Evolutionary conservation across 1,140 invertebrate species (phyloP).

Genomic region (Laupala kohalensis): DNA sequence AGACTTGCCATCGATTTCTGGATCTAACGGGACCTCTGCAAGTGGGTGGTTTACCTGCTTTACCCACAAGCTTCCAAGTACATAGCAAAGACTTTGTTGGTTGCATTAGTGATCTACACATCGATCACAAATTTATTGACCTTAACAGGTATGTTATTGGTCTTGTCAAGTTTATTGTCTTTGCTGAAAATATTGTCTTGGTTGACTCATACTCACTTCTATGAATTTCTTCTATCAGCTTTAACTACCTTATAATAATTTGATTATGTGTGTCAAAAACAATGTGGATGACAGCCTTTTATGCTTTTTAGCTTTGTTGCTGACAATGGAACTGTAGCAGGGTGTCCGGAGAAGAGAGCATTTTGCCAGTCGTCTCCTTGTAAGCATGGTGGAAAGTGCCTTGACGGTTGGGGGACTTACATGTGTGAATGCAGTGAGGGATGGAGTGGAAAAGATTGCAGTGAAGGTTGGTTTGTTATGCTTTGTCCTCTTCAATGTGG

Average conservation of each 20-base stretch:
- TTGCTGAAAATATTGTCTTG: neutral
- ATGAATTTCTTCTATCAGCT: neutral
- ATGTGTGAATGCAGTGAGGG: slow-evolving; percentile 72
- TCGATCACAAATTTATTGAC: slow-evolving; percentile 81
- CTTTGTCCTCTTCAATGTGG: too few species aligned
- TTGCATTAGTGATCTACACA: slow-evolving; percentile 78
- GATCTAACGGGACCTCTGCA: slow-evolving; percentile 92
- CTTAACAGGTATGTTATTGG: slow-evolving; percentile 51
- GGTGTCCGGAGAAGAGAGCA: slow-evolving; percentile 73
- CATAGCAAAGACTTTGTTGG: slow-evolving; percentile 75
- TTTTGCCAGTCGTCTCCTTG: slow-evolving; percentile 74
- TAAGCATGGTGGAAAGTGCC: slow-evolving; percentile 72
- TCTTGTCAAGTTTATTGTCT: neutral
- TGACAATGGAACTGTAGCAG: slow-evolving; percentile 74
- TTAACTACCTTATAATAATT: neutral
- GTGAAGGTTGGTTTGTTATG: slow-evolving; percentile 42
- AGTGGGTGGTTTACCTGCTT: slow-evolving; percentile 79
- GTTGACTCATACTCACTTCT: neutral
- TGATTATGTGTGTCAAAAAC: neutral
- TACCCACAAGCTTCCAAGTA: slow-evolving; percentile 69
- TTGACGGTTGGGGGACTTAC: slow-evolving; percentile 78
- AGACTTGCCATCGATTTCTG: slow-evolving; percentile 87
- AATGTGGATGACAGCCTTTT: neutral
- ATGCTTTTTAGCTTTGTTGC: slow-evolving; percentile 55
- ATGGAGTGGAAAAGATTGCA: slow-evolving; percentile 80